These are phyloP conservation scores for Dimorphilus gyrociliatus DNA, from an alignment of 2,888 invertebrate species.

Conservation along the genomic window DNA sequence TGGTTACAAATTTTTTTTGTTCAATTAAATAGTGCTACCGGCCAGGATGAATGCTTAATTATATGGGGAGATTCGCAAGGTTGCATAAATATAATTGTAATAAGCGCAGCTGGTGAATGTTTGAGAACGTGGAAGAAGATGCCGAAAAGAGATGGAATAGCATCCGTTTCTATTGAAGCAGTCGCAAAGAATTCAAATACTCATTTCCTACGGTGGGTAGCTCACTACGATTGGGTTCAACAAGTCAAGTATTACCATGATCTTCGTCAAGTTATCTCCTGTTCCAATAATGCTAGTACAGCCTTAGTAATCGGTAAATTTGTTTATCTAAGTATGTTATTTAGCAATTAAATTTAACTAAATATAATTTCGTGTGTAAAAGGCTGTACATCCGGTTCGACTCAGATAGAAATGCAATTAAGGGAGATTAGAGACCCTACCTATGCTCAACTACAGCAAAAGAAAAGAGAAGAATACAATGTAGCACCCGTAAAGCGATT, in stretches of 20 bases:
- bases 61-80: slow-evolving; percentile 37
- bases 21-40: slow-evolving; percentile 21
- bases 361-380: too few species aligned
- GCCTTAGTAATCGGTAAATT: slow-evolving; percentile 35
- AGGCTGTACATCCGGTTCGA: slow-evolving; percentile 35
- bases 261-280: slow-evolving; percentile 35
- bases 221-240: slow-evolving; percentile 37
- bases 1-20: not conserved
- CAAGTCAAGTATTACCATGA: slow-evolving; percentile 35
- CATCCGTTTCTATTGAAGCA: slow-evolving; percentile 28
- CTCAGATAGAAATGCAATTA: slow-evolving; percentile 31
- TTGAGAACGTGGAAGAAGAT: slow-evolving; percentile 36
- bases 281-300: slow-evolving; percentile 34
- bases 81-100: slow-evolving; percentile 35
- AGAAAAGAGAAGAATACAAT: slow-evolving; percentile 1
- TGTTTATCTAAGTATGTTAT: too few species aligned
- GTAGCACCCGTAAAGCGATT: slow-evolving; percentile 19
- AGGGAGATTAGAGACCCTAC: slow-evolving; percentile 24
- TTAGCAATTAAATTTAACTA: too few species aligned
- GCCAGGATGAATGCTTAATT: slow-evolving; percentile 32
- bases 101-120: slow-evolving; percentile 33
- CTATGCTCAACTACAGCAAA: slow-evolving; percentile 3
- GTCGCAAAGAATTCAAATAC: slow-evolving; percentile 22
- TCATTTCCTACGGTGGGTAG: slow-evolving; percentile 34
- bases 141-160: slow-evolving; percentile 33